Conservation (phyloP, 2,113 vertebrate genomes). For the Hystrix cristata region DNA sequence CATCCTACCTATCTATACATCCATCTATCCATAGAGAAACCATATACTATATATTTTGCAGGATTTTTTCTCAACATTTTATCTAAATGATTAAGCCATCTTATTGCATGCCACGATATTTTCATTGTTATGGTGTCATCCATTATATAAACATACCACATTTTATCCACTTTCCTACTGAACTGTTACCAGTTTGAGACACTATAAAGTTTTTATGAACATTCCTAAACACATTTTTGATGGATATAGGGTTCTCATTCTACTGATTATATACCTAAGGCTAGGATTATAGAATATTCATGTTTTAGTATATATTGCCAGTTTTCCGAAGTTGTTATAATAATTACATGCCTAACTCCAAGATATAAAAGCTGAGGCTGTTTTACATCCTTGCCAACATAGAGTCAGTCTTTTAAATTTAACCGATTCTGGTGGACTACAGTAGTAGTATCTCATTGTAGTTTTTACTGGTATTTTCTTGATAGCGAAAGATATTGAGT, state of each 20-base stretch:
- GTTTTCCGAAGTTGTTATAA: constrained; percentile 47
- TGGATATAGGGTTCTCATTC: constrained; percentile 5
- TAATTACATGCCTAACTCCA: background rate
- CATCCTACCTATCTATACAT: background rate
- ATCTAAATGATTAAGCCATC: background rate
- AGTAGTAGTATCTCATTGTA: background rate
- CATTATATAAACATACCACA: background rate
- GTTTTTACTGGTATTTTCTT: background rate
- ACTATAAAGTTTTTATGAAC: background rate
- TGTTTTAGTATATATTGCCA: background rate
- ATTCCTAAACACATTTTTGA: constrained; percentile 20
- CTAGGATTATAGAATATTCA: background rate
- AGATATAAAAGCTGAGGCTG: background rate
- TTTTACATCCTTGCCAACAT: background rate
- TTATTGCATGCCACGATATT: background rate
- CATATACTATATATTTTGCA: background rate
- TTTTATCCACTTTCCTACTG: constrained; percentile 35
- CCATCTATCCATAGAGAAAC: background rate
- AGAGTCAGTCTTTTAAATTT: background rate
- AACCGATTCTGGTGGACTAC: background rate
- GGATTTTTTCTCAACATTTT: background rate
- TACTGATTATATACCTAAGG: background rate
- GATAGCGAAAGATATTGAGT: background rate
- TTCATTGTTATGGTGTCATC: background rate
- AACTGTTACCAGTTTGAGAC: constrained; percentile 29